Percentiles rank a stretch among this genome's conserved stretches.
Evolutionary conservation across 1,140 invertebrate genomes (phyloP).

Genomic region (Melitaea cinxia): DNA sequence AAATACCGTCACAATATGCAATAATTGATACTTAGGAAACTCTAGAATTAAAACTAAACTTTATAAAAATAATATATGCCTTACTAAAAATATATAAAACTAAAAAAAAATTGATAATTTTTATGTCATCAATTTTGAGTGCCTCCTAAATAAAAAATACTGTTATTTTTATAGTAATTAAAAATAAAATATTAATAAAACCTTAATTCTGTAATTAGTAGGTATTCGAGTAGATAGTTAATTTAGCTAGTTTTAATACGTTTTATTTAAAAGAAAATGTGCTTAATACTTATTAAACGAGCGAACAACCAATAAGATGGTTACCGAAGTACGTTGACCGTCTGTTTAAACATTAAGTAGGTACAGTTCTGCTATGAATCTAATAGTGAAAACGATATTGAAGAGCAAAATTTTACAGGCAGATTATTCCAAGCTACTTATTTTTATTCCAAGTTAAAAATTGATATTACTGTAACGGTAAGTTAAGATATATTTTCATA

Average conservation of each 20-base stretch:
- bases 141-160: no score
- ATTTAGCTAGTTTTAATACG: conserved; percentile 11
- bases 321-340: conserved; percentile 20
- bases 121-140: no score
- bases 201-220: neutral
- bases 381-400: conserved; percentile 7
- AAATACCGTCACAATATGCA: no score
- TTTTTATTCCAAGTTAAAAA: neutral
- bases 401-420: neutral
- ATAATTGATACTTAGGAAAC: no score
- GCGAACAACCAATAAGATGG: conserved; percentile 14
- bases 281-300: conserved; percentile 20
- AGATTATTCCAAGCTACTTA: neutral
- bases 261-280: conserved; percentile 29
- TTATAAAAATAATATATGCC: no score
- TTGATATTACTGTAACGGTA: neutral
- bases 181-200: neutral
- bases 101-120: no score
- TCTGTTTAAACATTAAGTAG: conserved; percentile 9
- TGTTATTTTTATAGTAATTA: neutral
- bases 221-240: neutral
- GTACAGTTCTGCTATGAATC: conserved; percentile 1
- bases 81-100: no score
- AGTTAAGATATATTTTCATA: neutral
- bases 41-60: no score